Percentiles rank a stretch among this genome's conserved stretches.
These are phyloP conservation scores for Serranus cabrilla DNA, from an alignment of 2,797 vertebrate species.

Conservation along the genomic window DNA sequence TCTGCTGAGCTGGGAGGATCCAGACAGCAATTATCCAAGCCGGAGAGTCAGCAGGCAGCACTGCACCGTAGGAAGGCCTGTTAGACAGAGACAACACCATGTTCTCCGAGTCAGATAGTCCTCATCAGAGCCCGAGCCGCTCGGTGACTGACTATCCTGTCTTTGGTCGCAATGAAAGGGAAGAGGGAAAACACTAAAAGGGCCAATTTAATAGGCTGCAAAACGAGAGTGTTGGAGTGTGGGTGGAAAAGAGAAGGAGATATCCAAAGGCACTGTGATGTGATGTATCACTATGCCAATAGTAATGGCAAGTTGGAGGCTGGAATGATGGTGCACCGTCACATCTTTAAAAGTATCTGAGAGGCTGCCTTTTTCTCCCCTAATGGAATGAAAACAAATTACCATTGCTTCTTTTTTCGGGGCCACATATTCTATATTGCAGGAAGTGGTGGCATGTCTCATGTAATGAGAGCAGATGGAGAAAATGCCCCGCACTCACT, in stretches of 20 bases:
- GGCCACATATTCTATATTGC: conserved; percentile 15
- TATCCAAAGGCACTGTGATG: conserved; percentile 57
- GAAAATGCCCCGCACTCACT: neutral
- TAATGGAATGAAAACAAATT: conserved; percentile 24
- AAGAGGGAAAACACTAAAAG: conserved; percentile 66
- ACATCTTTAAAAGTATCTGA: conserved; percentile 51
- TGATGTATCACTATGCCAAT: conserved; percentile 68
- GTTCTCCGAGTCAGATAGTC: conserved; percentile 61
- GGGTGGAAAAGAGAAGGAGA: conserved; percentile 56
- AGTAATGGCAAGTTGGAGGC: conserved; percentile 55
- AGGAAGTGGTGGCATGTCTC: conserved; percentile 35
- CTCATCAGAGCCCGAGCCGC: conserved; percentile 58
- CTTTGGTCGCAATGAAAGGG: conserved; percentile 64
- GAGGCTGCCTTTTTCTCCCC: conserved; percentile 27
- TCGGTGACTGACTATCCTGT: conserved; percentile 59
- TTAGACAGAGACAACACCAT: conserved; percentile 62
- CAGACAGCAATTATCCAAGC: conserved; percentile 75
- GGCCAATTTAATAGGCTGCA: conserved; percentile 74
- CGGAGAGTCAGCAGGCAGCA: conserved; percentile 62
- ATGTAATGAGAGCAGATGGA: conserved; percentile 42
- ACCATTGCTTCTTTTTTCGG: neutral
- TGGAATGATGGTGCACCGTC: conserved; percentile 49
- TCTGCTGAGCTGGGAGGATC: conserved; percentile 67
- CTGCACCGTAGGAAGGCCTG: conserved; percentile 43
- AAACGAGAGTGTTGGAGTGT: conserved; percentile 64